Percentiles rank a stretch among this genome's conserved stretches.
Evolutionary conservation across 2,113 vertebrate species (phyloP).

Genomic region (Acanthochromis polyacanthus): DNA sequence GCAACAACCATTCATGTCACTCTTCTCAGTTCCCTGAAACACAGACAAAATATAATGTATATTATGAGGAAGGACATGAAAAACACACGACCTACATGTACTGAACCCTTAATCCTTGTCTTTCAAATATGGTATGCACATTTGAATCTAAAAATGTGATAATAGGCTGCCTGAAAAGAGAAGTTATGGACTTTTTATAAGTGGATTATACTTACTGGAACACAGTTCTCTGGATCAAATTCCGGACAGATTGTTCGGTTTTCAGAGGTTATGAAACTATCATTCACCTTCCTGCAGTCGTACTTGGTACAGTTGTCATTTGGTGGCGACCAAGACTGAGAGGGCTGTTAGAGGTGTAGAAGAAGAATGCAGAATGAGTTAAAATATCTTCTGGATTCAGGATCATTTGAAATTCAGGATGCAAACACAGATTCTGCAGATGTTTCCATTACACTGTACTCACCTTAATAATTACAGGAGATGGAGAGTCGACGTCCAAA

Average conservation of each 20-base stretch:
- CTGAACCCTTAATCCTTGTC: not conserved
- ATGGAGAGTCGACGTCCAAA: slow-evolving; percentile 48
- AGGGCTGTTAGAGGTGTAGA: slow-evolving; percentile 77
- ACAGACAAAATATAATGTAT: slow-evolving; percentile 13
- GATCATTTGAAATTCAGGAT: not conserved
- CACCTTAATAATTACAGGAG: slow-evolving; percentile 77
- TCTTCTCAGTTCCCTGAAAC: slow-evolving; percentile 80
- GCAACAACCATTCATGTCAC: slow-evolving; percentile 80
- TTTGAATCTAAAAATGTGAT: not conserved
- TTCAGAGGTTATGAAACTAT: slow-evolving; percentile 40
- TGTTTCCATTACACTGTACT: slow-evolving; percentile 19
- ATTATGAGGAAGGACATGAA: not conserved
- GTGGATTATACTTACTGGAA: slow-evolving; percentile 83
- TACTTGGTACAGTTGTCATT: slow-evolving; percentile 83
- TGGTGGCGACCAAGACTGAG: slow-evolving; percentile 76
- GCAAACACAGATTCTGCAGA: not conserved
- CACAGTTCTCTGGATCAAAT: slow-evolving; percentile 74
- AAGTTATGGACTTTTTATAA: not conserved
- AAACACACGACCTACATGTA: not conserved
- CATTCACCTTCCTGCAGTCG: slow-evolving; percentile 77
- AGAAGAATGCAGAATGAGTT: not conserved
- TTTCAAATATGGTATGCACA: not conserved
- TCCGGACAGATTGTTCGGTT: slow-evolving; percentile 68
- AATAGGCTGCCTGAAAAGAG: not conserved
- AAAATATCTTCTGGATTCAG: not conserved